These are phyloP conservation scores for Apistogramma diplotaenia DNA, from an alignment of 2,113 vertebrate species.

Conservation along the genomic window DNA sequence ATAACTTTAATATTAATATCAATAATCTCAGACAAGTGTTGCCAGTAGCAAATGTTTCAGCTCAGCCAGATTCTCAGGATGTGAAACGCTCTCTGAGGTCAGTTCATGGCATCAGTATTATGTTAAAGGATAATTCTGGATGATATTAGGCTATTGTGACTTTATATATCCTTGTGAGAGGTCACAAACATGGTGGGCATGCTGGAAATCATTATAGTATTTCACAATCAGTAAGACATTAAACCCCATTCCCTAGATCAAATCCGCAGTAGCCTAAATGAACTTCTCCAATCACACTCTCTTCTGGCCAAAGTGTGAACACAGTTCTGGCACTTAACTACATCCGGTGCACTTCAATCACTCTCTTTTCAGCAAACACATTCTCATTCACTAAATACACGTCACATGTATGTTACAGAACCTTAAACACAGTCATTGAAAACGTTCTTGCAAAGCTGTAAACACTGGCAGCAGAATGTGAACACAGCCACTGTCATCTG, in stretches of 20 bases:
- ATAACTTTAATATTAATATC: not conserved
- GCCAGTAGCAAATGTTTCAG: not conserved
- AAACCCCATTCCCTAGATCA: no score
- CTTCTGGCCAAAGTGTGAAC: no score
- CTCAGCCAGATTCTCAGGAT: not conserved
- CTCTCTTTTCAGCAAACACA: no score
- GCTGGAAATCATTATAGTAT: not conserved
- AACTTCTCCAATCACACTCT: not conserved
- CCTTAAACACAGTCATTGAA: no score
- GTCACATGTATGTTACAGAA: no score
- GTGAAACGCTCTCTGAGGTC: not conserved
- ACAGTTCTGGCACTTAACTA: no score
- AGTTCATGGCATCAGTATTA: not conserved
- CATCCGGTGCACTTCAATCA: no score
- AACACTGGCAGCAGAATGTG: no score
- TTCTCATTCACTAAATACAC: no score
- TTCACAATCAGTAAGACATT: no score
- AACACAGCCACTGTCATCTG: fast-evolving
- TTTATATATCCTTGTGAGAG: not conserved
- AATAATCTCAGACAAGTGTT: not conserved
- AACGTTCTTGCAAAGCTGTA: no score
- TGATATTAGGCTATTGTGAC: not conserved
- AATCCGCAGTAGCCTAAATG: no score
- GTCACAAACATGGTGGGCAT: not conserved
- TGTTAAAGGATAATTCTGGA: not conserved